Evolutionary conservation across 2,888 invertebrate species (phyloP).

Genomic region (Diabrotica balteata): DNA sequence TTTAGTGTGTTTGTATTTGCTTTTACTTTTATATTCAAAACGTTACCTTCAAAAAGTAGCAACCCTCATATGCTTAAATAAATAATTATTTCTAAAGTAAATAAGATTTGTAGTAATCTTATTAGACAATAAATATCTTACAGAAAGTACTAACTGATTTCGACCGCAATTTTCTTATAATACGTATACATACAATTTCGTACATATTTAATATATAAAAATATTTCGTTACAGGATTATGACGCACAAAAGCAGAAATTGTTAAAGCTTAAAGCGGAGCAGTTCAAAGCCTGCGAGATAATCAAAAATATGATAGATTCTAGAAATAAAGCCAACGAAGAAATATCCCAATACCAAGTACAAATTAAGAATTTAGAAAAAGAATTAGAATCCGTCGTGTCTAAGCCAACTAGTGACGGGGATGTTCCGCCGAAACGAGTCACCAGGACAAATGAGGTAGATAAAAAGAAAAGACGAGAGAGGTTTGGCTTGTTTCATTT

Average conservation of each 20-base stretch:
- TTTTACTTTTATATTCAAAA: too few species aligned
- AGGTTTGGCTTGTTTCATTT: constrained; percentile 16
- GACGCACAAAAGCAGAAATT: constrained; percentile 46
- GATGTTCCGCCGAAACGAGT: constrained; percentile 35
- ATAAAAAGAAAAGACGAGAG: constrained; percentile 14
- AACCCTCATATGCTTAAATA: too few species aligned
- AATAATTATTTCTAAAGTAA: too few species aligned
- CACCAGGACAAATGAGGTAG: constrained; percentile 52
- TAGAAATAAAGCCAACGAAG: constrained; percentile 51
- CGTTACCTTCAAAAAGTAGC: too few species aligned
- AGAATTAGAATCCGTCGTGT: constrained; percentile 47
- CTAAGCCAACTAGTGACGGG: constrained; percentile 40
- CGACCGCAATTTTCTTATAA: too few species aligned
- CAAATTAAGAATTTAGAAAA: constrained; percentile 40
- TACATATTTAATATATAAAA: too few species aligned
- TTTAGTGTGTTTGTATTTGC: too few species aligned
- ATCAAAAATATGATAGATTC: constrained; percentile 57
- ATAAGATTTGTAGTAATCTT: too few species aligned
- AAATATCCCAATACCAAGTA: constrained; percentile 23
- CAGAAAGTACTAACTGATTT: too few species aligned
- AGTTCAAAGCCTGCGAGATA: constrained; percentile 58
- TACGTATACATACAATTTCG: too few species aligned
- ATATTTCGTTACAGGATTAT: constrained; percentile 36
- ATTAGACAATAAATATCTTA: too few species aligned
- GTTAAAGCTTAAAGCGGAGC: constrained; percentile 55